phyloP scores from a whole-genome alignment of 2,888 invertebrate species.

The Rhabditoides inermis region DNA sequence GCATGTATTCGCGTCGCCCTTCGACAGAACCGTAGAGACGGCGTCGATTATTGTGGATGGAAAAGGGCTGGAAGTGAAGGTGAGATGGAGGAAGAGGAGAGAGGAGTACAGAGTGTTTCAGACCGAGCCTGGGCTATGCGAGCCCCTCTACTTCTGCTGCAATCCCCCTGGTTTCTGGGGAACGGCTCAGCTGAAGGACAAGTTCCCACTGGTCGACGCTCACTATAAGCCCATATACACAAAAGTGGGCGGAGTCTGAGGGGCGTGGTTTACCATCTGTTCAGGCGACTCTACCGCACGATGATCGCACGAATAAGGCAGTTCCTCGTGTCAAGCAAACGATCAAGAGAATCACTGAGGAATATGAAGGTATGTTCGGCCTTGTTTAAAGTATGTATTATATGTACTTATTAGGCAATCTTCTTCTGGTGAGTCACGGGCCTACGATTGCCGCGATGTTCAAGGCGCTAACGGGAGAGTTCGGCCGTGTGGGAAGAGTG shows the following conservation, averaged over 20 bases:
- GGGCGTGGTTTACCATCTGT: no score
- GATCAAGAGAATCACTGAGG: conserved; percentile 28
- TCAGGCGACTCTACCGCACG: conserved; percentile 29
- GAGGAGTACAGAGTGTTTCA: background rate
- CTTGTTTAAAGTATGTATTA: no score
- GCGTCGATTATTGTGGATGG: conserved; percentile 29
- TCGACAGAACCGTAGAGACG: conserved; percentile 47
- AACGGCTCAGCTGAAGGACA: conserved; percentile 29
- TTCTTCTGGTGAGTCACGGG: no score
- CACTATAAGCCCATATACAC: conserved; percentile 39
- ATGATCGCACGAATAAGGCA: conserved; percentile 46
- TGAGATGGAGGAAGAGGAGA: conserved; percentile 12
- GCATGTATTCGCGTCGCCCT: conserved; percentile 45
- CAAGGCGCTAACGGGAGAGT: no score
- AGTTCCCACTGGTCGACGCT: conserved; percentile 32
- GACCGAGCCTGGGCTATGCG: conserved; percentile 43
- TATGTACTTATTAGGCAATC: no score
- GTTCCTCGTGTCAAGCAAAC: conserved; percentile 34
- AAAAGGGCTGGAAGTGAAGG: conserved; percentile 35
- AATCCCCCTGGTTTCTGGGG: conserved; percentile 38
- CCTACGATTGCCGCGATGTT: no score
- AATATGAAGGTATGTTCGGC: conserved; percentile 25
- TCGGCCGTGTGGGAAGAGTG: no score
- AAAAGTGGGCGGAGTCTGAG: conserved; percentile 16
- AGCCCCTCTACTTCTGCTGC: conserved; percentile 44